Evolutionary conservation across 2,797 vertebrate genomes (phyloP).

Genomic region (Thunnus albacares): DNA sequence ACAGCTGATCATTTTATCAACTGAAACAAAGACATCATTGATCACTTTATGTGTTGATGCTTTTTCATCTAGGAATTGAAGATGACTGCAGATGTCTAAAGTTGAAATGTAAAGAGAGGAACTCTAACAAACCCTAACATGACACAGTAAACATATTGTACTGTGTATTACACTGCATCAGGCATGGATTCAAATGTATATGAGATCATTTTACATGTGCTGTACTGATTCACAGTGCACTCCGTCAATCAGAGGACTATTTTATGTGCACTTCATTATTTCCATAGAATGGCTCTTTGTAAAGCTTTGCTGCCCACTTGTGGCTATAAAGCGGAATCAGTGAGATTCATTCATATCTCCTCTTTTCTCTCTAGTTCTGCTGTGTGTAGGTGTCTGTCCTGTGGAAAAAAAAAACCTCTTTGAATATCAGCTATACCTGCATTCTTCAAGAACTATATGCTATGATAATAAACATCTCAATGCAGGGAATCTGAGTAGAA

Average conservation of each 20-base stretch:
- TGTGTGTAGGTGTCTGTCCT: background rate
- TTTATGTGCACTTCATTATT: background rate
- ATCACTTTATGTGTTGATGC: background rate
- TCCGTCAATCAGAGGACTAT: background rate
- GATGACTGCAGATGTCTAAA: background rate
- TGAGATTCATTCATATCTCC: background rate
- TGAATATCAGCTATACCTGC: no score
- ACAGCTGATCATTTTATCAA: background rate
- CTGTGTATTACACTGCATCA: background rate
- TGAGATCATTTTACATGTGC: background rate
- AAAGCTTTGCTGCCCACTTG: constrained; percentile 63
- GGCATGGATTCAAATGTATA: background rate
- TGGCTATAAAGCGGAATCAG: constrained; percentile 48
- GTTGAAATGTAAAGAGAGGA: background rate
- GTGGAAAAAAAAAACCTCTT: no score
- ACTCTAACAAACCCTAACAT: background rate
- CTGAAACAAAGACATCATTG: no score
- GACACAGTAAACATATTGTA: background rate
- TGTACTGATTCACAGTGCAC: background rate
- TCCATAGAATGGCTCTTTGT: background rate
- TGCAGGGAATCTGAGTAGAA: no score
- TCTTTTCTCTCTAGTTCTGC: background rate
- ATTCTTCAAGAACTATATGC: no score
- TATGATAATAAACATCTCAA: no score
- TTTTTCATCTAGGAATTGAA: background rate